Evolutionary conservation across 37 sponge, comb jelly and placozoan genomes (phyloP).

Genomic region (Ianthella basta): DNA sequence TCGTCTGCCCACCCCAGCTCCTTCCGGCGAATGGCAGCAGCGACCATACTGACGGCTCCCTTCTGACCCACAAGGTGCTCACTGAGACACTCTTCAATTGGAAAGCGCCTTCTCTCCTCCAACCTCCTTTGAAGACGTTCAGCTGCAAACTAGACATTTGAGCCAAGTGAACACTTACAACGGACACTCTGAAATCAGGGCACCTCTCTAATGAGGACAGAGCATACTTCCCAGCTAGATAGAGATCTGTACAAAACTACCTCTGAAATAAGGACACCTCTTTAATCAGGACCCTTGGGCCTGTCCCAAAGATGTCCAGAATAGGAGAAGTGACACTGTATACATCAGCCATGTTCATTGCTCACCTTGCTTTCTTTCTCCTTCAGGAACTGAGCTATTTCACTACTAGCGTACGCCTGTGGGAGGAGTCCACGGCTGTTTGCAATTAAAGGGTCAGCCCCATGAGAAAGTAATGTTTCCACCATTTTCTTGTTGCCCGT

Average conservation of each 20-base stretch:
- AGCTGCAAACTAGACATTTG: slow-evolving; percentile 28
- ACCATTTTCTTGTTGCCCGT: slow-evolving; percentile 58
- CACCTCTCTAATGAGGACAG: too few species aligned
- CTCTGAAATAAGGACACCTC: too few species aligned
- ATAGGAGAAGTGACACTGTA: too few species aligned
- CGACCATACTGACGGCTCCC: slow-evolving; percentile 77
- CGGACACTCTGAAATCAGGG: too few species aligned
- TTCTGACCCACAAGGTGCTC: slow-evolving; percentile 89
- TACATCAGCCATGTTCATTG: too few species aligned
- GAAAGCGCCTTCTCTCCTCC: slow-evolving; percentile 66
- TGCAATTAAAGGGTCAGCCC: slow-evolving; percentile 71
- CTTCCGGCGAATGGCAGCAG: slow-evolving; percentile 80
- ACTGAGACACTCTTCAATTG: slow-evolving; percentile 66
- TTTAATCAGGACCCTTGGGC: too few species aligned
- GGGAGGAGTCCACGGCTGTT: slow-evolving; percentile 57
- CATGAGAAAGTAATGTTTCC: slow-evolving; percentile 49
- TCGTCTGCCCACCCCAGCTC: slow-evolving; percentile 92
- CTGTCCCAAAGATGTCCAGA: too few species aligned
- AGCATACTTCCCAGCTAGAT: too few species aligned
- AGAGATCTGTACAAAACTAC: too few species aligned
- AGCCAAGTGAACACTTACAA: background rate
- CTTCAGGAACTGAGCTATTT: slow-evolving; percentile 17
- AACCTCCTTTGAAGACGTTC: slow-evolving; percentile 33
- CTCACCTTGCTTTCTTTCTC: slow-evolving; percentile 45
- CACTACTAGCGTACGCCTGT: slow-evolving; percentile 36